Percentiles rank a stretch among this genome's conserved stretches.
Conservation (phyloP, 2,797 vertebrate species). For the Corythornis leucogaster region DNA sequence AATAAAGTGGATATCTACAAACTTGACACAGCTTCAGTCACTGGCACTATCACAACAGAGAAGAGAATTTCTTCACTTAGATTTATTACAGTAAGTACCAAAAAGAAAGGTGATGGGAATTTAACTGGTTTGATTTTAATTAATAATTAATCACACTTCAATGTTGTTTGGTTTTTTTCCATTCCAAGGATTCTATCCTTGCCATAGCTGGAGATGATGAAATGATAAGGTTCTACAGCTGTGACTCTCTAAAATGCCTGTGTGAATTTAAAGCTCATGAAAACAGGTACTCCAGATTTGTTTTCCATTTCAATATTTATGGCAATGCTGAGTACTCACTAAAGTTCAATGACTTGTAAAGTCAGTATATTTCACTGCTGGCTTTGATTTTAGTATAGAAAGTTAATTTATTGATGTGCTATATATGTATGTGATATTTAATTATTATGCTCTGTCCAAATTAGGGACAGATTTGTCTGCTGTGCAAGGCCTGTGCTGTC, state of each 20-base stretch:
- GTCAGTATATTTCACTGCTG: not conserved
- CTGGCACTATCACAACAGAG: constrained; percentile 81
- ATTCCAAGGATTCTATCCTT: constrained; percentile 85
- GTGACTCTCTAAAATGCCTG: constrained; percentile 80
- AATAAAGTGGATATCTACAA: constrained; percentile 87
- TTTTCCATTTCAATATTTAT: not conserved
- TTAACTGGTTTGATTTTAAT: not conserved
- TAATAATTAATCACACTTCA: not conserved
- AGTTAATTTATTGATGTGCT: not conserved
- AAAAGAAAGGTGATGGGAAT: not conserved
- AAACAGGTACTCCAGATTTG: constrained; percentile 84
- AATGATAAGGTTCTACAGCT: constrained; percentile 85
- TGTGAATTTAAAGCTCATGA: constrained; percentile 95
- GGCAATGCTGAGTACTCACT: not conserved
- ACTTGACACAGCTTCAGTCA: constrained; percentile 88
- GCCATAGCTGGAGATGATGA: constrained; percentile 92
- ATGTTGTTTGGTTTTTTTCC: not conserved
- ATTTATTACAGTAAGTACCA: constrained; percentile 88
- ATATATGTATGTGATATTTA: not conserved
- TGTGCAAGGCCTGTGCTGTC: too few species aligned
- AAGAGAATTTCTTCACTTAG: constrained; percentile 89
- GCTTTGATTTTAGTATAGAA: not conserved
- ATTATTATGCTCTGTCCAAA: too few species aligned
- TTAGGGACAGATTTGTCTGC: too few species aligned
- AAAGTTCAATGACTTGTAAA: not conserved